Conservation (phyloP, 2,888 invertebrate species). For the Dicyrtoma fusca region DNA sequence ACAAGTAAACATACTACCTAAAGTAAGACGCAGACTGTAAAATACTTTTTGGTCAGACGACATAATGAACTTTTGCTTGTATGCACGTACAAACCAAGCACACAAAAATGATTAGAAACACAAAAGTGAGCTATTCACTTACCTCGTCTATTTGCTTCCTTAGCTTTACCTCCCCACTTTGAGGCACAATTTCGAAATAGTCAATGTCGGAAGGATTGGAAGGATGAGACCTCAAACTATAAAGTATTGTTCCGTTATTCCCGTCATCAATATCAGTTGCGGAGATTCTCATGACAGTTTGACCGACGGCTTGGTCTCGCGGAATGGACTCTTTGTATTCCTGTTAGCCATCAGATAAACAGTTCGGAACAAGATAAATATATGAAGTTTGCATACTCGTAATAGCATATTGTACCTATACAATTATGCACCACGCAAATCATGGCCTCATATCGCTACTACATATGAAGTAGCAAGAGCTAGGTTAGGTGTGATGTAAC, state of each 20-base stretch:
- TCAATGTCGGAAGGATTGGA: slow-evolving; percentile 63
- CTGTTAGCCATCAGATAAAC: slow-evolving; percentile 57
- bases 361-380: background rate
- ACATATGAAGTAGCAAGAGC: background rate
- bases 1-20: too few relatives aligned
- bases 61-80: too few relatives aligned
- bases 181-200: slow-evolving; percentile 79
- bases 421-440: background rate
- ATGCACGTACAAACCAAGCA: too few relatives aligned
- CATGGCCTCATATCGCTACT: background rate
- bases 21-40: too few relatives aligned
- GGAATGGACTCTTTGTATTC: slow-evolving; percentile 76
- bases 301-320: slow-evolving; percentile 72
- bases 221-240: slow-evolving; percentile 62
- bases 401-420: background rate
- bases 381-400: background rate
- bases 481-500: background rate
- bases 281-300: slow-evolving; percentile 84
- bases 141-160: slow-evolving; percentile 67
- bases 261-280: slow-evolving; percentile 92
- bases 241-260: slow-evolving; percentile 82
- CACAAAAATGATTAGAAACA: background rate
- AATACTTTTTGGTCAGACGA: too few relatives aligned
- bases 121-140: slow-evolving; percentile 9
- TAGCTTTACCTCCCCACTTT: slow-evolving; percentile 81